Conservation (phyloP, 2,888 invertebrate genomes). For the Trichopoda pennipes region DNA sequence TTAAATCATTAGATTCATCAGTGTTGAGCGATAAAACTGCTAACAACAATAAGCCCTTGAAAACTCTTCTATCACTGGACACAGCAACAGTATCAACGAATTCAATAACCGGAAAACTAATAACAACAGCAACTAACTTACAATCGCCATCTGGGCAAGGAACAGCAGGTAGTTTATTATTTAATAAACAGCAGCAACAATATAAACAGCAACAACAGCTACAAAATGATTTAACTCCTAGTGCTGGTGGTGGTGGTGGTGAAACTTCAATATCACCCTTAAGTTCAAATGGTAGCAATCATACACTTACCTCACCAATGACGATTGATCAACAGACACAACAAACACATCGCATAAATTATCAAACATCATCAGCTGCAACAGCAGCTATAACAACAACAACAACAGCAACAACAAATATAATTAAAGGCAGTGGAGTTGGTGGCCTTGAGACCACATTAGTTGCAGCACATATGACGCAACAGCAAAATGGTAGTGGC, state of each 20-base stretch:
- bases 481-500: conserved; percentile 53
- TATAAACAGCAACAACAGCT: conserved; percentile 65
- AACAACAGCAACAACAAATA: conserved; percentile 58
- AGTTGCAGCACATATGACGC: conserved; percentile 70
- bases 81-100: conserved; percentile 70
- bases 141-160: conserved; percentile 60
- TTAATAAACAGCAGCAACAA: conserved; percentile 62
- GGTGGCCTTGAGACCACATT: conserved; percentile 70
- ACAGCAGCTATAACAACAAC: conserved; percentile 55
- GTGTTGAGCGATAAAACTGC: conserved; percentile 76
- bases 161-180: conserved; percentile 45
- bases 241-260: conserved; percentile 57
- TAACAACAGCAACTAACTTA: conserved; percentile 60
- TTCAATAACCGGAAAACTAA: conserved; percentile 64
- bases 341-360: conserved; percentile 55
- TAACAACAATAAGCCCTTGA: conserved; percentile 80
- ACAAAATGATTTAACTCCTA: conserved; percentile 72
- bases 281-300: conserved; percentile 79
- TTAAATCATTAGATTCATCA: conserved; percentile 79
- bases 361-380: conserved; percentile 41
- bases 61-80: conserved; percentile 79
- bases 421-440: conserved; percentile 40
- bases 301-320: conserved; percentile 78
- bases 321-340: conserved; percentile 76
- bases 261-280: conserved; percentile 73